phyloP scores from a whole-genome alignment of 2,113 vertebrate genomes.

The Microtus richardsoni region DNA sequence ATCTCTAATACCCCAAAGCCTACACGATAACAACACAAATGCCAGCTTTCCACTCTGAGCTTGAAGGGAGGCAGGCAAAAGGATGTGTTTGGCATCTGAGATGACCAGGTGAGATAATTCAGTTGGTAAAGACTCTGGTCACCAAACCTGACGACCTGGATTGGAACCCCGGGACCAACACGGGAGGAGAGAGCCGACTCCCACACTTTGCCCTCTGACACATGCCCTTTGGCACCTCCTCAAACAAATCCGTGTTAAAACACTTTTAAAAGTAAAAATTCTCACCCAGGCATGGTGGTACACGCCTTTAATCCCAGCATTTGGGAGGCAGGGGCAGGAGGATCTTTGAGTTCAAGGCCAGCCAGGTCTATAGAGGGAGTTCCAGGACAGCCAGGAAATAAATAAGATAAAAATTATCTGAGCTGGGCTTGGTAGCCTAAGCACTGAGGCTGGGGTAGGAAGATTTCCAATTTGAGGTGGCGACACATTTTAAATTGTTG shows the following conservation, averaged over 20 bases:
- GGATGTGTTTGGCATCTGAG: slow-evolving; percentile 12
- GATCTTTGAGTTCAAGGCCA: background rate
- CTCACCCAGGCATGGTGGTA: background rate
- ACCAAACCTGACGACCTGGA: background rate
- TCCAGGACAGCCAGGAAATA: background rate
- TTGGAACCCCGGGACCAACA: background rate
- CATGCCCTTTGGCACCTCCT: background rate
- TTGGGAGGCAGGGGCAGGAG: background rate
- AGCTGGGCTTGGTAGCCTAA: background rate
- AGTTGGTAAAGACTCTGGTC: background rate
- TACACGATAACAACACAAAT: background rate
- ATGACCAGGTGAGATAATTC: background rate
- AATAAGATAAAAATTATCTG: background rate
- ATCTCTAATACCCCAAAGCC: background rate
- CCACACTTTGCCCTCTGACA: background rate
- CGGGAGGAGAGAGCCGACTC: background rate
- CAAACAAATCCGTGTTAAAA: background rate
- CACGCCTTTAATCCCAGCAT: background rate
- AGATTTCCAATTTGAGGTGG: background rate
- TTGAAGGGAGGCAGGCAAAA: background rate
- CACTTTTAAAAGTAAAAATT: background rate
- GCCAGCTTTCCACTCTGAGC: background rate
- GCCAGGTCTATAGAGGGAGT: background rate
- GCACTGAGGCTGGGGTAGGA: background rate
- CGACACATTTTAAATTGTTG: slow-evolving; percentile 21